A percentile compares a stretch with the other conserved stretches of the same genome.
phyloP scores from a whole-genome alignment of 2,888 invertebrate species.

The Drosophila prostipennis region DNA sequence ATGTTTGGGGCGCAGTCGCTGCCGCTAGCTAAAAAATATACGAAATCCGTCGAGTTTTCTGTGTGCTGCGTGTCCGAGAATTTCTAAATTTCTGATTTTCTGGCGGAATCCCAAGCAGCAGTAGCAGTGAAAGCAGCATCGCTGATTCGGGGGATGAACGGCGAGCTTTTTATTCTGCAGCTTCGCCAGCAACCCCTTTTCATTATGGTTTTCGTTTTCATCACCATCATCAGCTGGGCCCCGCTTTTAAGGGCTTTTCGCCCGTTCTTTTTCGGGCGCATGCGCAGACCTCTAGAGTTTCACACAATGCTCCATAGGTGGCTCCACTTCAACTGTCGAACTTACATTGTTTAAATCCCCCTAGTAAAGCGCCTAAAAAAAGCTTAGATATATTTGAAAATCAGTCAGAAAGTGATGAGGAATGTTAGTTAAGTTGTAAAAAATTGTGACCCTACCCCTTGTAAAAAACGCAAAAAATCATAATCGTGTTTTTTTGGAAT shows the following conservation, averaged over 20 bases:
- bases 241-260: background rate
- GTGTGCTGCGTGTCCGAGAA: conserved; percentile 31
- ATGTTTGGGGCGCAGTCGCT: conserved; percentile 29
- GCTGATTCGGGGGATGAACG: conserved; percentile 30
- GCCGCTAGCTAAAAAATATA: conserved; percentile 17
- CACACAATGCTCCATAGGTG: conserved; percentile 14
- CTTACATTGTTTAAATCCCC: no score
- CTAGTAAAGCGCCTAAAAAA: no score
- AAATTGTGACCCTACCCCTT: no score
- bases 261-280: no score
- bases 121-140: conserved; percentile 4
- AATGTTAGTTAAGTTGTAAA: no score
- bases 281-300: no score
- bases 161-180: conserved; percentile 8
- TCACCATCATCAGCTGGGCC: conserved; percentile 1
- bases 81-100: background rate
- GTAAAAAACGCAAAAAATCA: no score
- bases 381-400: no score
- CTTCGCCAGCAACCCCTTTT: conserved; percentile 8
- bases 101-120: conserved; percentile 4
- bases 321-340: background rate
- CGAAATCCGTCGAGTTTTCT: conserved; percentile 2
- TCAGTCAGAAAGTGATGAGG: no score
- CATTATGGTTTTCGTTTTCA: no score
- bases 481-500: no score